Evolutionary conservation across 2,113 vertebrate species (phyloP), one percentile per base, ranked within the genome.

Genomic region (Dendropsophus ebraccatus): DNA sequence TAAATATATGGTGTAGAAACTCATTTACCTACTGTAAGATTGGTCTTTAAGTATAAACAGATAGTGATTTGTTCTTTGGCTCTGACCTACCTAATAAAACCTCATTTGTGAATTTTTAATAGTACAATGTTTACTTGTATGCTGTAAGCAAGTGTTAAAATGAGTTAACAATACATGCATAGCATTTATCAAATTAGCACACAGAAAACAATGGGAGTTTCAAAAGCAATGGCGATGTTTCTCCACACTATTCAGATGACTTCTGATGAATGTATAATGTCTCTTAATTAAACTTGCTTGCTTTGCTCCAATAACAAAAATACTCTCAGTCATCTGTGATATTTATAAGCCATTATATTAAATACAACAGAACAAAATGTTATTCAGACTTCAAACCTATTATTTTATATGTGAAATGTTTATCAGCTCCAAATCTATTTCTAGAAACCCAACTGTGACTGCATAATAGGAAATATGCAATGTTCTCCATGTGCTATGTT

Each of bases 291-390:
- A 79, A 56, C 76, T 35, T 54, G 12, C 50, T 79, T 58, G 76
- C 19, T 56, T 79, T 37, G 19, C 30, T 58, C 52, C 28, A 35
- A 78, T 23, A 56, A 37, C 19, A 56, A 19, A 56, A 78, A 35
- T 78, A 21, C 49, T 78, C 75, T 56, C 32, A 56, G 52, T 56
- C 28, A 78, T 41, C 11, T 21, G 32, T 13, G 76, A 56, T 58
- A 79, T 58, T 79, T 79, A 58, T 37, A 79, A 58, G 76, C 58
- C 76, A 79, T 79, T 79, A 79, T 32, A 56, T n/a, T 41, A 23
- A 47, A 47, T 35, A 37, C 76, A 37, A 58, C 1, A 23, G 17
- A 79, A 79, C 52, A 79, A 79, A 79, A 79, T 58, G 76, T 37
- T 79, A 58, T 79, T 58, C 52, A 37, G 10, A 79, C 9, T 37